Percentiles rank a stretch among this genome's conserved stretches.
Evolutionary conservation across 2,888 invertebrate species (phyloP).

Genomic region (Ochlodes sylvanus): DNA sequence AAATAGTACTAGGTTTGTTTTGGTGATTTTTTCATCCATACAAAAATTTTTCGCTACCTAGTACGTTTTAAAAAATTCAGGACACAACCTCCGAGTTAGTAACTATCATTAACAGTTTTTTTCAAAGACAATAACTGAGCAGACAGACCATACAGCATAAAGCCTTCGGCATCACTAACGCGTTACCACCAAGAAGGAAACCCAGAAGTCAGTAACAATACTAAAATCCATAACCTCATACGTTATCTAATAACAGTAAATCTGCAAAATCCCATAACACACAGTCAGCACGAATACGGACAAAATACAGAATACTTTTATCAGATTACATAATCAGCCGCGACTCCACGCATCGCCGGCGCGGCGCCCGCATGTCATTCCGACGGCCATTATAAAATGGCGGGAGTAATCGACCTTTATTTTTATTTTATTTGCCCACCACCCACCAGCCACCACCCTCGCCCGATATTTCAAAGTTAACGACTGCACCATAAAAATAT

Average conservation of each 20-base stretch:
- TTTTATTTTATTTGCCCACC: constrained; percentile 79
- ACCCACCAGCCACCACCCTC: constrained; percentile 45
- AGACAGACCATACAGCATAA: too few relatives aligned
- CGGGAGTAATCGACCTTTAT: constrained; percentile 82
- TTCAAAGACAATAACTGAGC: too few relatives aligned
- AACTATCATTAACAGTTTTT: too few relatives aligned
- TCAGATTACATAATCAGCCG: constrained; percentile 38
- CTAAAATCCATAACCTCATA: not conserved
- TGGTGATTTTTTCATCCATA: too few relatives aligned
- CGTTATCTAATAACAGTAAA: constrained; percentile 10
- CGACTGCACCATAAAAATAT: constrained; percentile 80
- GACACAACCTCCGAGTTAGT: too few relatives aligned
- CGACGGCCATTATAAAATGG: constrained; percentile 82
- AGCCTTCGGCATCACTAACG: too few relatives aligned
- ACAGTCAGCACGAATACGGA: constrained; percentile 23
- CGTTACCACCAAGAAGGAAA: too few relatives aligned
- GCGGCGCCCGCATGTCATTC: constrained; percentile 83
- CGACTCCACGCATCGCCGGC: constrained; percentile 55
- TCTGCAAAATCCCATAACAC: constrained; percentile 13
- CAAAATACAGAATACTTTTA: constrained; percentile 28
- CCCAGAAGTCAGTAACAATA: not conserved
- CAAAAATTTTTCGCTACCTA: too few relatives aligned
- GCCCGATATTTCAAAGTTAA: constrained; percentile 83
- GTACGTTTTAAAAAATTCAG: too few relatives aligned
- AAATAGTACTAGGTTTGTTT: too few relatives aligned